Conservation (phyloP, 2,113 vertebrate species). For the Puntigrus tetrazona region DNA sequence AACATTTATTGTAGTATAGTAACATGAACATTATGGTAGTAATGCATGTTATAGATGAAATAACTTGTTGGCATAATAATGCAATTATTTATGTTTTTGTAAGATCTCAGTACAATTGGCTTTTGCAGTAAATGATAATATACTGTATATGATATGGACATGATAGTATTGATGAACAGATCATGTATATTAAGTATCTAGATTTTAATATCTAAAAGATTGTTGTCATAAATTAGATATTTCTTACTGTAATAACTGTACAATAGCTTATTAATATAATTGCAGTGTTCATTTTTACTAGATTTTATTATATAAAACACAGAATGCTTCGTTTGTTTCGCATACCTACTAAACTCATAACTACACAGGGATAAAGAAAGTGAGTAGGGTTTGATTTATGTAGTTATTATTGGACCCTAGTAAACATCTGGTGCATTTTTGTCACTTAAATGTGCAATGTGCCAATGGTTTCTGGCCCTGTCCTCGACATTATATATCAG, state of each 20-base stretch:
- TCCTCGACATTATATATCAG: not conserved
- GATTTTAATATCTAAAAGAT: not conserved
- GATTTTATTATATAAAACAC: not conserved
- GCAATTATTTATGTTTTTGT: not conserved
- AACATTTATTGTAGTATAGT: conserved; percentile 15
- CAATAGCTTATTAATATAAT: no score
- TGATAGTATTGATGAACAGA: not conserved
- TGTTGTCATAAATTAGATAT: not conserved
- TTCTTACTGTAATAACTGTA: not conserved
- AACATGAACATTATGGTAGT: no score
- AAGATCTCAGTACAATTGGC: not conserved
- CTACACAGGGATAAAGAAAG: not conserved
- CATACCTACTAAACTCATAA: not conserved
- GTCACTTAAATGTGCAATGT: not conserved
- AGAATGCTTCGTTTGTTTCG: not conserved
- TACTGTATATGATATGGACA: not conserved
- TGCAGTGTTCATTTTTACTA: not conserved
- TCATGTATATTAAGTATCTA: not conserved
- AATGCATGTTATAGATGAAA: conserved; percentile 10
- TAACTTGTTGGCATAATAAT: not conserved
- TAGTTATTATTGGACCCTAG: not conserved
- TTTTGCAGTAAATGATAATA: not conserved
- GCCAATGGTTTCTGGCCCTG: not conserved
- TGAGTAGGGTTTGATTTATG: not conserved
- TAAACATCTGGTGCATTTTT: not conserved